Evolutionary conservation across 2,797 vertebrate genomes (phyloP).

Genomic region (Simalia tracyae): DNA sequence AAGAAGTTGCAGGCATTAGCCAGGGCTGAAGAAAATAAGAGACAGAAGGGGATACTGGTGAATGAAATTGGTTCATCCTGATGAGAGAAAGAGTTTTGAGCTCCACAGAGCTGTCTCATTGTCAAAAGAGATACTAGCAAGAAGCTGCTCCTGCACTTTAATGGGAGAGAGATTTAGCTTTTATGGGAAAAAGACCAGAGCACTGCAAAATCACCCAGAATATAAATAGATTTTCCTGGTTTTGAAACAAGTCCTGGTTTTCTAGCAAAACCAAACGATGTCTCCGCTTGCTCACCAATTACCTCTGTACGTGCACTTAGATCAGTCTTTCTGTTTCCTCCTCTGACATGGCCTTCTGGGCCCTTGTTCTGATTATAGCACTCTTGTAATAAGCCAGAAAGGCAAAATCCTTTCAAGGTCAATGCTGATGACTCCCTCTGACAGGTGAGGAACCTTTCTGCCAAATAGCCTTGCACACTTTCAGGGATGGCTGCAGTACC

Average conservation of each 20-base stretch:
- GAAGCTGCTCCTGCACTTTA: background rate
- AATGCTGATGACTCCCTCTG: background rate
- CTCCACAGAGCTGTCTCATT: background rate
- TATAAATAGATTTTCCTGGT: background rate
- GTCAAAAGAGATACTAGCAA: background rate
- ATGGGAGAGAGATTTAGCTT: background rate
- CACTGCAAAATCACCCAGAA: background rate
- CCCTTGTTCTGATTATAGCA: background rate
- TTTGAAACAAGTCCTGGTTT: background rate
- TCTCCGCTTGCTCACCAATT: background rate
- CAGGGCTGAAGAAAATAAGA: background rate
- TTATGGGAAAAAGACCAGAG: background rate
- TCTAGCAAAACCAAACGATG: background rate
- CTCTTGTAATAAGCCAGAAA: background rate
- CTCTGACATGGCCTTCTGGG: background rate
- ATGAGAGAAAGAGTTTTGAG: background rate
- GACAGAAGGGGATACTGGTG: background rate
- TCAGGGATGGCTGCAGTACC: fast-evolving
- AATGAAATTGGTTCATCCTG: background rate
- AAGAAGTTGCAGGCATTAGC: background rate
- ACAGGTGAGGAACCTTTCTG: slow-evolving; percentile 6
- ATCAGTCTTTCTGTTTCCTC: background rate
- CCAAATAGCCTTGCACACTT: background rate
- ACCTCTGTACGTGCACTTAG: background rate
- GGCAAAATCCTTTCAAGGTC: slow-evolving; percentile 15